A percentile compares a stretch with the other conserved stretches of the same genome.
phyloP scores from a whole-genome alignment of 2,797 vertebrate genomes.

The Apogon talboti region DNA sequence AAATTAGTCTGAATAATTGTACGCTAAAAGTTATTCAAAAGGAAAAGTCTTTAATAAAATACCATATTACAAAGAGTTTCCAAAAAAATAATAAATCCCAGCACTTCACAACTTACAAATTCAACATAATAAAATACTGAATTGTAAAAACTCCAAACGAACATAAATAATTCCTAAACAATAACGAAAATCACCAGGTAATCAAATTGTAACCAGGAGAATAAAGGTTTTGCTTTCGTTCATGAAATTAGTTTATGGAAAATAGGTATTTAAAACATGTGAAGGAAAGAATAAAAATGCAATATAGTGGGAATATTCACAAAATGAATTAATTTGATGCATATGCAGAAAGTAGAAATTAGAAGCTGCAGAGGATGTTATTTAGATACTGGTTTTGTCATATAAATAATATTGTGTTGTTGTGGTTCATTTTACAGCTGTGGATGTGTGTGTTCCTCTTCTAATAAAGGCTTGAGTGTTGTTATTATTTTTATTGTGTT shows the following conservation, averaged over 20 bases:
- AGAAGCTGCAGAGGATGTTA: background rate
- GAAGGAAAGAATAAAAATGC: background rate
- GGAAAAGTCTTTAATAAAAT: too few species aligned
- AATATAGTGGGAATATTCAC: background rate
- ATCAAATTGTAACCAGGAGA: background rate
- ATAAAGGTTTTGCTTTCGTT: background rate
- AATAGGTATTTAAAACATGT: background rate
- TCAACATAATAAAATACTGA: too few species aligned
- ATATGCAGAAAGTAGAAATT: background rate
- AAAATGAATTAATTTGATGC: background rate
- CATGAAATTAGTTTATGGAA: background rate
- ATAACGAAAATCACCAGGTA: background rate
- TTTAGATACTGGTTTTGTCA: background rate
- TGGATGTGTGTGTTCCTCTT: too few species aligned
- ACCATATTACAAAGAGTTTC: too few species aligned
- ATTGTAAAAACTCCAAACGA: too few species aligned
- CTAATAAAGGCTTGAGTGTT: too few species aligned
- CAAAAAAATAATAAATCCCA: background rate
- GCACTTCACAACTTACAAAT: too few species aligned
- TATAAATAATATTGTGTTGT: too few species aligned
- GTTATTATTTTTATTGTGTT: background rate
- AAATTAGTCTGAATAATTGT: too few species aligned
- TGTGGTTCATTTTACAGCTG: too few species aligned
- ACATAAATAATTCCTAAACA: too few species aligned
- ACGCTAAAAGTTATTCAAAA: too few species aligned